Percentiles rank a stretch among this genome's conserved stretches.
Evolutionary conservation across 2,888 invertebrate genomes (phyloP).

Genomic region (Acleris emargana): DNA sequence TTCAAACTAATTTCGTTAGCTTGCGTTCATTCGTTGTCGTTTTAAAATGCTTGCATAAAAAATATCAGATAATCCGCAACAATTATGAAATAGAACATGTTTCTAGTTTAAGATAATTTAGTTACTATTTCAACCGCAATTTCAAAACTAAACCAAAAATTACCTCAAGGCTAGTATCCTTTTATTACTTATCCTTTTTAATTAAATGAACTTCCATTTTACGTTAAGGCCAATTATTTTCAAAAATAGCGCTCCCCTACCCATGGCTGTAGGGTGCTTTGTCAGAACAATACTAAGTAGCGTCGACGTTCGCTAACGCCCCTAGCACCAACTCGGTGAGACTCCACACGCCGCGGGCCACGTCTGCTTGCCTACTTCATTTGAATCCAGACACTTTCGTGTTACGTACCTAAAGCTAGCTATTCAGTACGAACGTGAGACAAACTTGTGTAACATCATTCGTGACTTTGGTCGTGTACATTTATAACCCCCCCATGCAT

Average conservation of each 20-base stretch:
- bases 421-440: constrained; percentile 10
- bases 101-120: neutral
- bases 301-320: constrained; percentile 43
- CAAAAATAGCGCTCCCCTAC: constrained; percentile 21
- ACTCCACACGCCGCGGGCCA: constrained; percentile 46
- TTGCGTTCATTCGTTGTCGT: constrained; percentile 15
- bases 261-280: constrained; percentile 38
- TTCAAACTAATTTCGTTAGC: constrained; percentile 26
- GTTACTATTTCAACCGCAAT: neutral
- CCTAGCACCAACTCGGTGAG: constrained; percentile 45
- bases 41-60: neutral
- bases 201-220: constrained; percentile 11
- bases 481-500: too few species aligned
- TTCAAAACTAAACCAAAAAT: constrained; percentile 5
- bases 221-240: constrained; percentile 33
- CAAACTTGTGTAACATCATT: constrained; percentile 14
- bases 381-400: constrained; percentile 46
- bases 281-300: constrained; percentile 47
- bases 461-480: too few species aligned
- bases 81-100: neutral
- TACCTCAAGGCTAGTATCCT: neutral
- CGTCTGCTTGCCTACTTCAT: constrained; percentile 52
- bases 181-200: constrained; percentile 1
- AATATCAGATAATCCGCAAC: neutral
- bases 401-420: constrained; percentile 21